A percentile compares a stretch with the other conserved stretches of the same genome.
These are phyloP conservation scores for Oligia latruncula DNA, from an alignment of 2,888 invertebrate species.

Conservation along the genomic window DNA sequence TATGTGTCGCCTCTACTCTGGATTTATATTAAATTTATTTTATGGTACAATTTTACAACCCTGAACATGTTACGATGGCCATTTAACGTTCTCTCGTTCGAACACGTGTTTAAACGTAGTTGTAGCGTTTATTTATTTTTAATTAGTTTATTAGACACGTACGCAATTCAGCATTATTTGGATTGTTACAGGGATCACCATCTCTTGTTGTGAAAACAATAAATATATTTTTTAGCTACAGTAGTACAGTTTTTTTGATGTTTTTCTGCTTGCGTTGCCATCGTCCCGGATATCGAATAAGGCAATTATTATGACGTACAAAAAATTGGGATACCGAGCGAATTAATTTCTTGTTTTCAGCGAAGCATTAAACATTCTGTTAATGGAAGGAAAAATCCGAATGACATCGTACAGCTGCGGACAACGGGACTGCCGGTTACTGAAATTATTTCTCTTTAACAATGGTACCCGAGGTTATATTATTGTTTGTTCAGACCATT, in stretches of 20 bases:
- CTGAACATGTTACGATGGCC: conserved; percentile 83
- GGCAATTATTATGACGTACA: conserved; percentile 34
- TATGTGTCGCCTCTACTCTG: conserved; percentile 87
- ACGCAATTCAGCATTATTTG: not conserved
- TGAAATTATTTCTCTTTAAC: conserved; percentile 73
- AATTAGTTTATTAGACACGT: conserved; percentile 37
- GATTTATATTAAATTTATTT: conserved; percentile 89
- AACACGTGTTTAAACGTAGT: conserved; percentile 70
- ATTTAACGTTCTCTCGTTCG: conserved; percentile 75
- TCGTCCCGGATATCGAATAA: conserved; percentile 27
- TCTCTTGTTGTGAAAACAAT: conserved; percentile 3
- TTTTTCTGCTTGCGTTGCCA: conserved; percentile 14
- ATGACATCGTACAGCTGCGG: conserved; percentile 61
- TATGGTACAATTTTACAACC: conserved; percentile 86
- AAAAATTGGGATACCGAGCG: conserved; percentile 34
- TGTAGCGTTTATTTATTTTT: conserved; percentile 60
- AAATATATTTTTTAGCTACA: conserved; percentile 7
- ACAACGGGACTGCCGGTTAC: conserved; percentile 56
- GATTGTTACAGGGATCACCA: not conserved
- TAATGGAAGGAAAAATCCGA: conserved; percentile 63
- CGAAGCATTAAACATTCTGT: conserved; percentile 59
- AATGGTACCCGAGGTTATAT: conserved; percentile 76
- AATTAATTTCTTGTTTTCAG: conserved; percentile 52
- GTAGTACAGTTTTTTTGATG: conserved; percentile 23
- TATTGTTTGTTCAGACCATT: conserved; percentile 79